Base-by-base conservation (phyloP, 2,113 vertebrate species). In the Centropus bengalensis region DNA sequence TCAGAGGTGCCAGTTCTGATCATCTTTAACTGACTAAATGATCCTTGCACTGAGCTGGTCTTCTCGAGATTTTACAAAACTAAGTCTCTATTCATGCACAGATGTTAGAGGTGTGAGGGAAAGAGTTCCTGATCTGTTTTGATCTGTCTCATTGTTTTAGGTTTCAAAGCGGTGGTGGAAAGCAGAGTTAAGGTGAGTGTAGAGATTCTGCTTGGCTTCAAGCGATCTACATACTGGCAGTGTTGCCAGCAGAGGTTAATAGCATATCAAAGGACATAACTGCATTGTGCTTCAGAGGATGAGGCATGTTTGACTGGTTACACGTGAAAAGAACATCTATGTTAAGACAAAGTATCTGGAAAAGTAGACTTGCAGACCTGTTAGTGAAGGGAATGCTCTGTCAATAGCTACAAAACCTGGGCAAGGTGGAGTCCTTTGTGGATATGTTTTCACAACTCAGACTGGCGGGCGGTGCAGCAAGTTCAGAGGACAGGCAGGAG, bases 161-260 rank as follows among this genome's bases (percentile, higher is more conserved):
- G 28, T 90, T 82, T 78, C 19, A 28, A 42, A 67, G 18, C 36
- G 30, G 30, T 74, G 9, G 30, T 51, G 67, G 24, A 66, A 86
- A 88, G n/a, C 56, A 68, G 36, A 52, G 26, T 70, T 86, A 58
- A 70, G 30, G 32, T 1, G 8, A 62, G 24, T 0, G 2, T 45
- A 36, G 70, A 40, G 49, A 24, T 36, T 36, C 14, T 40, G 14
- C 47, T 44, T 67, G 47, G 30, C 33, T 55, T 75, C 13, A 78
- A 69, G 15, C 0, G 0, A 44, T 9, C 51, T 26, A 4, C 1
- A 0, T 19, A 20, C n/a, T 21, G 64, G 8, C 23, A 45, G 68
- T 28, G 26, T 52, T 93, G 79, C 40, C 70, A 56, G 9, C 36
- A 79, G 71, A 56, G 22, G 38, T 84, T 78, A 69, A 30, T 52